Evolutionary conservation across 2,797 vertebrate species (phyloP), one percentile per base, ranked within the genome.

Genomic region (Otolemur crassicaudatus): DNA sequence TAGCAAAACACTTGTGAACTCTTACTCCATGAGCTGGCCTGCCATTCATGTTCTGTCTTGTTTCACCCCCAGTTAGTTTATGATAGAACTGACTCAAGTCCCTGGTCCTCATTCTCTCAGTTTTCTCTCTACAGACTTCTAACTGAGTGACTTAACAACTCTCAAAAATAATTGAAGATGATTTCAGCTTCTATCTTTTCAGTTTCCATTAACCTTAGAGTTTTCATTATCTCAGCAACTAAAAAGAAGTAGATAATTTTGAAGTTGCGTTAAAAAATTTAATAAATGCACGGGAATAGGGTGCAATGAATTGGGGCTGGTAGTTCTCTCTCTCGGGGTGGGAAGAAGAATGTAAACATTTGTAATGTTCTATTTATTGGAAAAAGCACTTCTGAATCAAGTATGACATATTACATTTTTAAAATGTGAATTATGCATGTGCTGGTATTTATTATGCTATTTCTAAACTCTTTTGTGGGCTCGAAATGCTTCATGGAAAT

Each of bases 381-480:
- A 13, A 25, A 70, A 70, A 49, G 67, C 3, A 80, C 46, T 94
- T 92, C 34, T 90, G 70, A 92, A 65, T 87, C 69, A 60, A 82
- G 70, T 58, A 46, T 13, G 40, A 46, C 58, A 61, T 75, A 9
- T 75, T 95, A 86, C 31, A 31, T 80, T 86, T 53, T 86, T 10
- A 56, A 69, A 86, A 77, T 67, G 16, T 82, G 49, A 83, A 61
- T 85, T 31, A 87, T 79, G 11, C 25, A 49, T 16, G 5, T 60
- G 17, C 27, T 85, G 25, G 5, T 65, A 61, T 53, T 67, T 58
- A 60, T 46, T 43, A 79, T 31, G 11, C 16, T 37, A 63, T 89
- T 37, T 49, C 75, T 93, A 27, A 56, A 40, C 2, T 65, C 17
- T 65, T 80, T 84, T 34, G 1, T 72, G 43, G 31, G 6, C 49